These are phyloP conservation scores for Turnix velox DNA, from an alignment of 2,113 vertebrate genomes.

Conservation along the genomic window DNA sequence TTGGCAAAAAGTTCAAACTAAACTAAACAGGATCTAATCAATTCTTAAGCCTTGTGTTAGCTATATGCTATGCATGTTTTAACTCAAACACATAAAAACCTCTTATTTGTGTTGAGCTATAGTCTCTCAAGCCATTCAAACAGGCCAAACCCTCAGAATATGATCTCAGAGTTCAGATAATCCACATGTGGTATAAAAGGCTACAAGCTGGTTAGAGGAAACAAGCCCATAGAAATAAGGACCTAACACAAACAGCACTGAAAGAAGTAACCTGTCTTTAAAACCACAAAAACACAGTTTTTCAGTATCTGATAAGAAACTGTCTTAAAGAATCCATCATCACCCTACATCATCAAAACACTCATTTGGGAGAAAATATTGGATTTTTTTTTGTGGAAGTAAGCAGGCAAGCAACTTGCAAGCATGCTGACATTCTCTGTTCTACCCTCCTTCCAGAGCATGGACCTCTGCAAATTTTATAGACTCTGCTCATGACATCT, in stretches of 20 bases:
- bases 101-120: not conserved
- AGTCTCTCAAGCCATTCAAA: not conserved
- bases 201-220: not conserved
- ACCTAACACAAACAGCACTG: not conserved
- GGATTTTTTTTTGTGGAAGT: rapidly evolving
- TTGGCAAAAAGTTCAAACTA: not conserved
- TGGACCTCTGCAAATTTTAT: rapidly evolving
- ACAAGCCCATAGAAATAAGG: not conserved
- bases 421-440: rapidly evolving
- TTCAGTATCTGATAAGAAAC: not conserved
- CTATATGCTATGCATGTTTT: not conserved
- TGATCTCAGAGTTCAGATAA: not conserved
- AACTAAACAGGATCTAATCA: not conserved
- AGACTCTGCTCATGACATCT: not conserved
- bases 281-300: not conserved
- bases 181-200: not conserved
- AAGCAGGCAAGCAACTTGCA: rapidly evolving
- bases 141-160: not conserved
- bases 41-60: not conserved
- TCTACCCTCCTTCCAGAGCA: not conserved
- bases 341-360: not conserved
- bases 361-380: not conserved
- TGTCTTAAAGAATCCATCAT: not conserved
- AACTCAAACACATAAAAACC: not conserved
- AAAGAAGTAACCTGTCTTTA: not conserved